Percentiles rank a stretch among this genome's conserved stretches.
phyloP scores from a whole-genome alignment of 2,797 vertebrate genomes.

The Sebastes flavidus region DNA sequence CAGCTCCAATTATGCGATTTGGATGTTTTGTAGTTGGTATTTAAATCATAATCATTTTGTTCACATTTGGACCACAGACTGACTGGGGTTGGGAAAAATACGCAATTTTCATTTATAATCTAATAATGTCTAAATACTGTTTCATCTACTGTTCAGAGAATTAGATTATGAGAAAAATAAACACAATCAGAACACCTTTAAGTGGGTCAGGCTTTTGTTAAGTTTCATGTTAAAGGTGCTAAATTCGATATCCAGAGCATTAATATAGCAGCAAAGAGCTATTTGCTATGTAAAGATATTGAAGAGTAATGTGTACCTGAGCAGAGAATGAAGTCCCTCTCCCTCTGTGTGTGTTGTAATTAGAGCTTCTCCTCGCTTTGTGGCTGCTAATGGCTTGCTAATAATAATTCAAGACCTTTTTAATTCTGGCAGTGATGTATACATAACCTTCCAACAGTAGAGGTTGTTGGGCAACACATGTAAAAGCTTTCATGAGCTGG shows the following conservation, averaged over 20 bases:
- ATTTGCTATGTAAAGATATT: too few species aligned
- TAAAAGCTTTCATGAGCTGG: neutral
- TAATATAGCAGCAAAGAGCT: too few species aligned
- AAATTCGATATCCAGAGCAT: too few species aligned
- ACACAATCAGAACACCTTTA: neutral
- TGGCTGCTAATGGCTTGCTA: neutral
- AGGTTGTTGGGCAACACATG: neutral
- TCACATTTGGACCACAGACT: neutral
- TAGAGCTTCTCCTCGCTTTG: rapidly evolving
- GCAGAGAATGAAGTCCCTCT: too few species aligned
- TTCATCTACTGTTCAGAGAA: neutral
- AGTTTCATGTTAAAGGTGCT: too few species aligned
- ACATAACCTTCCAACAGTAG: neutral
- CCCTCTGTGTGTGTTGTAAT: too few species aligned
- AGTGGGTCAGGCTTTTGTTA: neutral
- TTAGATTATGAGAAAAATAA: neutral
- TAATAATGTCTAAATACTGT: neutral
- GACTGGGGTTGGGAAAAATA: neutral
- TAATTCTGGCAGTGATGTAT: neutral
- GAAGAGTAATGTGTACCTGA: too few species aligned
- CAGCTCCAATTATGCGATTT: neutral
- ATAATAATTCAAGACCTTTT: neutral
- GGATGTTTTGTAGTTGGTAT: neutral
- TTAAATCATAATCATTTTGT: neutral
- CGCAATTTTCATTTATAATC: neutral